These are phyloP conservation scores for Silurus glanis DNA, from an alignment of 2,113 vertebrate species.

Conservation along the genomic window DNA sequence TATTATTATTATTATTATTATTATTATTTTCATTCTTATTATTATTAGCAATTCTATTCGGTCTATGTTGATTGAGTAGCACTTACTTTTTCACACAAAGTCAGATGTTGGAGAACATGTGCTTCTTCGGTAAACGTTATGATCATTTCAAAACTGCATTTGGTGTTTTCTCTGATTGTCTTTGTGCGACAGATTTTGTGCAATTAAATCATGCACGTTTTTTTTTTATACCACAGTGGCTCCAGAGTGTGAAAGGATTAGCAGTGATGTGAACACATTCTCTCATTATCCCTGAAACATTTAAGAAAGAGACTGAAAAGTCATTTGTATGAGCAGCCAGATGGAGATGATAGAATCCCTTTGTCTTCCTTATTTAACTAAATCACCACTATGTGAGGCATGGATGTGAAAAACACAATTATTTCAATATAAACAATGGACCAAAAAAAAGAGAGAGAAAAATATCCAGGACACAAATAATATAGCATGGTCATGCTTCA, in stretches of 20 bases:
- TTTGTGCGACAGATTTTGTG: background rate
- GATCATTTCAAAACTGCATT: background rate
- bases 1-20: background rate
- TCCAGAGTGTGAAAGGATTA: background rate
- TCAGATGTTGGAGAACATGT: background rate
- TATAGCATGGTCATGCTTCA: constrained; percentile 45
- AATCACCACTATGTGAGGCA: constrained; percentile 49
- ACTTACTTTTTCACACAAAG: background rate
- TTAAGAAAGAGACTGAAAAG: constrained; percentile 23
- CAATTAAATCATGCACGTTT: background rate
- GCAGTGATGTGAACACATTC: background rate
- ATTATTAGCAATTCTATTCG: background rate
- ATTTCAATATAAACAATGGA: constrained; percentile 49
- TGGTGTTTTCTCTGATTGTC: background rate
- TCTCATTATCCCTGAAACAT: constrained; percentile 40
- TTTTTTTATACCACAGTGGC: background rate
- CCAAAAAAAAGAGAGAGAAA: constrained; percentile 36
- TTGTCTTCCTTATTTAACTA: constrained; percentile 50
- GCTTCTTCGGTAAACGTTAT: background rate
- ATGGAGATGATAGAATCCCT: constrained; percentile 41
- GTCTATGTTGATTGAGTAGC: background rate
- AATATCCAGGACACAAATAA: constrained; percentile 35
- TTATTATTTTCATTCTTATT: background rate
- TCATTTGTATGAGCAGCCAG: constrained; percentile 49
- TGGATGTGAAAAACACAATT: constrained; percentile 50